These are phyloP conservation scores for Clarias fuscus DNA, from an alignment of 2,797 vertebrate species.

Conservation along the genomic window DNA sequence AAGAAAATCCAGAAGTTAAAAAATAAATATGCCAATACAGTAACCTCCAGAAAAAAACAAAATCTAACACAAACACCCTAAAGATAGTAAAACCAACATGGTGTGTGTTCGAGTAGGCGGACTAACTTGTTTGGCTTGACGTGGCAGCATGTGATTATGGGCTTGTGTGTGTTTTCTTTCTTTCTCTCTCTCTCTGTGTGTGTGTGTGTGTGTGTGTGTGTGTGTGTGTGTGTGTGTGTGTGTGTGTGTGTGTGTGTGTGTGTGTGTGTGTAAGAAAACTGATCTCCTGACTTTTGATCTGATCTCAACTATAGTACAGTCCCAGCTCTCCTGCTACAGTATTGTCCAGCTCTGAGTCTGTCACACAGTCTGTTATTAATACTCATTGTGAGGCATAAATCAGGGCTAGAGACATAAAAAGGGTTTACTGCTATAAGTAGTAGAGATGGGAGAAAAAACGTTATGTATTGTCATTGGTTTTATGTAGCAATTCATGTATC, in stretches of 20 bases:
- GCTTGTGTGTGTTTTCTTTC: background rate
- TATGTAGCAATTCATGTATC: too few species aligned
- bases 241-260: too few species aligned
- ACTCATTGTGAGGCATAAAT: background rate
- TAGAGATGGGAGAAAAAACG: too few species aligned
- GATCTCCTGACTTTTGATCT: conserved; percentile 27
- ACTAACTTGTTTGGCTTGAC: conserved; percentile 43
- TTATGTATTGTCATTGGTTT: too few species aligned
- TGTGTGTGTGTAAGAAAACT: too few species aligned
- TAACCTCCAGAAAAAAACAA: background rate
- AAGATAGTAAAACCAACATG: background rate
- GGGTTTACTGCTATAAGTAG: too few species aligned
- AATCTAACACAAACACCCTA: background rate
- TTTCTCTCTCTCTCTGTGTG: too few species aligned
- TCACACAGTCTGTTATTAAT: background rate
- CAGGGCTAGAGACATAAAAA: too few species aligned
- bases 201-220: too few species aligned
- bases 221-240: too few species aligned
- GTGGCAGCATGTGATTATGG: conserved; percentile 39
- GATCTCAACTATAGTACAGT: background rate
- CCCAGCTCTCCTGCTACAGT: background rate
- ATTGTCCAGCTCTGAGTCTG: background rate
- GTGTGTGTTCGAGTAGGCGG: conserved; percentile 24
- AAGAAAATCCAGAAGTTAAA: background rate
- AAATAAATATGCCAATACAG: background rate